Evolutionary conservation across 1,140 invertebrate species (phyloP).

Genomic region (Steinernema feltiae): DNA sequence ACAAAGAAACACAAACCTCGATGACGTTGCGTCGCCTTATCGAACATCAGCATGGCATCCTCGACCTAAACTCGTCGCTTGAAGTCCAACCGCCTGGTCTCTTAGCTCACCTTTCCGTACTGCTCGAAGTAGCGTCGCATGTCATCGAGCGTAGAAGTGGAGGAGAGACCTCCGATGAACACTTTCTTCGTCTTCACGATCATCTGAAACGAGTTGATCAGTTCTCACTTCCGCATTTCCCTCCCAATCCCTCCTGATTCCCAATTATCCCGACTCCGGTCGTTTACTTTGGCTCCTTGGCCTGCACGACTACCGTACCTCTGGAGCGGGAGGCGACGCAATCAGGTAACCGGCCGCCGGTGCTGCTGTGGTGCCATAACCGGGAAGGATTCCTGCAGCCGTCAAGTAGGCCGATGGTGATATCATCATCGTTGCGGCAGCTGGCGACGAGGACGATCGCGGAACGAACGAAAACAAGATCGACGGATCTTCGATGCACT

Average conservation of each 20-base stretch:
- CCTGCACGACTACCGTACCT: not conserved
- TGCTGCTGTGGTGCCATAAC: not conserved
- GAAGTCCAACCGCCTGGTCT: not conserved
- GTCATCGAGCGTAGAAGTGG: conserved; percentile 96
- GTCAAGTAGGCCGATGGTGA: not conserved
- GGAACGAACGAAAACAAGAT: not conserved
- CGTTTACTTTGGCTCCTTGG: not conserved
- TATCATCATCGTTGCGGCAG: not conserved
- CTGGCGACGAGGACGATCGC: not conserved
- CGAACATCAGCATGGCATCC: conserved; percentile 99
- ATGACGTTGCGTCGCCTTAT: conserved; percentile 99
- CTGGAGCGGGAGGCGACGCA: not conserved
- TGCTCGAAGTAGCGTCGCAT: conserved; percentile 99
- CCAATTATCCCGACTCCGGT: not conserved
- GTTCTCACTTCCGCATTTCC: not conserved
- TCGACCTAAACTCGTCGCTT: conserved; percentile 79
- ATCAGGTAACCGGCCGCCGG: not conserved
- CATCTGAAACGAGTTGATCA: conserved; percentile 71
- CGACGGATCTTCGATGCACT: not conserved
- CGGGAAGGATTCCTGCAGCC: not conserved
- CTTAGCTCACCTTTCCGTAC: conserved; percentile 88
- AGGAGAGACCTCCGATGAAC: conserved; percentile 97
- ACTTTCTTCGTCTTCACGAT: conserved; percentile 99
- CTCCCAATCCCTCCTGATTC: conserved; percentile 9
- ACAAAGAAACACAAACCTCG: conserved; percentile 71